phyloP scores from a whole-genome alignment of 2,888 invertebrate species.

The Drosophila picticornis region DNA sequence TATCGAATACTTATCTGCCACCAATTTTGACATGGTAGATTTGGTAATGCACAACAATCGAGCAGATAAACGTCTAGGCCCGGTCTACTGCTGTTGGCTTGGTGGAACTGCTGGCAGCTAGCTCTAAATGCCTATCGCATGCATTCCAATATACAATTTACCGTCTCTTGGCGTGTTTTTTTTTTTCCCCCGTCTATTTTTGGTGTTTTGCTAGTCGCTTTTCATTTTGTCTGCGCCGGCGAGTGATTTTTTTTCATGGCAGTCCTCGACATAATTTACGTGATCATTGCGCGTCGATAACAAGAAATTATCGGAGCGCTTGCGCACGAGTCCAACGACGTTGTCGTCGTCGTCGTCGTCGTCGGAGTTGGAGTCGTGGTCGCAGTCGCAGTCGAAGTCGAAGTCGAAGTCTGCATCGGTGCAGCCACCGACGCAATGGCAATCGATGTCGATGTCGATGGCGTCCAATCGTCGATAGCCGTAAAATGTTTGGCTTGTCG shows the following conservation, averaged over 20 bases:
- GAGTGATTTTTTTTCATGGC: conserved; percentile 49
- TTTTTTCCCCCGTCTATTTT: conserved; percentile 23
- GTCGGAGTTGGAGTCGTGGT: neutral
- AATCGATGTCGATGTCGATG: conserved; percentile 57
- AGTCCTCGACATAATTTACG: conserved; percentile 81
- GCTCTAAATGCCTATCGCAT: conserved; percentile 71
- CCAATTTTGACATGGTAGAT: conserved; percentile 11
- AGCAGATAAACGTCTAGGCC: conserved; percentile 37
- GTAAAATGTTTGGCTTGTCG: conserved; percentile 52
- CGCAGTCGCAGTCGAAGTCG: neutral
- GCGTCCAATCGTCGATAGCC: conserved; percentile 58
- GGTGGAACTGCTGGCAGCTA: conserved; percentile 37
- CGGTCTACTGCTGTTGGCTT: conserved; percentile 27
- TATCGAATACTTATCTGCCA: conserved; percentile 1
- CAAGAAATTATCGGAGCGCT: conserved; percentile 81
- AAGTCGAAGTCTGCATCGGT: conserved; percentile 9
- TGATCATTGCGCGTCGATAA: conserved; percentile 81
- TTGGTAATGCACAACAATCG: conserved; percentile 8
- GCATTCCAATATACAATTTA: conserved; percentile 70
- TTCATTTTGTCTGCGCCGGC: conserved; percentile 48
- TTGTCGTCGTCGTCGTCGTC: conserved; percentile 27
- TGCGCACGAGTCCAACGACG: conserved; percentile 64
- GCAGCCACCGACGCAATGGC: conserved; percentile 63
- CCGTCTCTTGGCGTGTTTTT: conserved; percentile 35
- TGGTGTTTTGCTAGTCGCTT: conserved; percentile 42